Conservation (phyloP, 2,797 vertebrate genomes). For the Pipistrellus pipistrellus region DNA sequence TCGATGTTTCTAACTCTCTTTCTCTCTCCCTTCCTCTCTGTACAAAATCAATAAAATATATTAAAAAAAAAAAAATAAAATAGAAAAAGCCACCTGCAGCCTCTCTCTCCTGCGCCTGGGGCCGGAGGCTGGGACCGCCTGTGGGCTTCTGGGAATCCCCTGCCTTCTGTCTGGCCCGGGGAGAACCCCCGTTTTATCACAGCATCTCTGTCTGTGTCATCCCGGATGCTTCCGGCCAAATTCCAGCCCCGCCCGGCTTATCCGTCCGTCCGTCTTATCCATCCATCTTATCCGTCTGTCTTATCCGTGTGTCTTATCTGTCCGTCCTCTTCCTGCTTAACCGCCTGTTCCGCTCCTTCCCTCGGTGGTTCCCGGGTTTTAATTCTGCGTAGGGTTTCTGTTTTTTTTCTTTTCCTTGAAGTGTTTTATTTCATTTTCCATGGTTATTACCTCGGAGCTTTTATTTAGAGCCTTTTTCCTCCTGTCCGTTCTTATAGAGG, state of each 20-base stretch:
- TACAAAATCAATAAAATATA: too few relatives aligned
- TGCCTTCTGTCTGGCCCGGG: neutral
- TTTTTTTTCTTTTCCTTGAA: too few relatives aligned
- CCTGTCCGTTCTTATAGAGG: too few relatives aligned
- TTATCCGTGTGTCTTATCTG: too few relatives aligned
- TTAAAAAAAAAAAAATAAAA: too few relatives aligned
- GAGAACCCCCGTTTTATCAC: neutral
- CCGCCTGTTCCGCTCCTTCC: neutral
- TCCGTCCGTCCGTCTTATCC: too few relatives aligned
- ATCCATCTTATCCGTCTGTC: too few relatives aligned
- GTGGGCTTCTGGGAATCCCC: neutral
- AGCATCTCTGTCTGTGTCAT: neutral
- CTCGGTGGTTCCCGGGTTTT: neutral
- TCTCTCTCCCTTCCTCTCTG: neutral
- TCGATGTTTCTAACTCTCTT: too few relatives aligned
- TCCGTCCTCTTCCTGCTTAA: neutral
- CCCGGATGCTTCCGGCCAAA: neutral
- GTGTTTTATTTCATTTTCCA: too few relatives aligned
- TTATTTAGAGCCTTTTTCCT: too few relatives aligned
- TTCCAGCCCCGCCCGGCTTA: neutral
- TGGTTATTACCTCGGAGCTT: too few relatives aligned
- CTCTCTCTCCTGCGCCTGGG: neutral
- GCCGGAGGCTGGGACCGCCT: neutral
- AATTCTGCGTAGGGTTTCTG: neutral
- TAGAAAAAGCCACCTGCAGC: neutral